Evolutionary conservation across 2,797 vertebrate genomes (phyloP).

Genomic region (Typhlichthys subterraneus): DNA sequence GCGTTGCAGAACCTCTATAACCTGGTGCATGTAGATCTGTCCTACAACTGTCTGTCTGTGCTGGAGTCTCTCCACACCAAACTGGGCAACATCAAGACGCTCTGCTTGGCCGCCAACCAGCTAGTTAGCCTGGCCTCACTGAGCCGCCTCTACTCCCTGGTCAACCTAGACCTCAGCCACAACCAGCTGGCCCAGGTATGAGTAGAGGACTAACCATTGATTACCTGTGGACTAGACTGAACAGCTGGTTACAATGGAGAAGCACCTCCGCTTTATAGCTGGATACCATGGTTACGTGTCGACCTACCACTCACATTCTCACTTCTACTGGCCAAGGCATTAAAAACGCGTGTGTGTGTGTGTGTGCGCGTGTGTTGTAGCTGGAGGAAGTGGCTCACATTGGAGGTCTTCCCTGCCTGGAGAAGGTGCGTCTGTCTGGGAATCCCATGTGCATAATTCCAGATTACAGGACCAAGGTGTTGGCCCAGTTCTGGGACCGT

Average conservation of each 20-base stretch:
- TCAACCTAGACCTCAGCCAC: slow-evolving; percentile 91
- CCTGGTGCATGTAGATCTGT: slow-evolving; percentile 95
- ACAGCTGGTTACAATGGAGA: neutral
- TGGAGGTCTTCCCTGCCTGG: slow-evolving; percentile 89
- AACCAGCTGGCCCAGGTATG: slow-evolving; percentile 90
- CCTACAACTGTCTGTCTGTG: slow-evolving; percentile 86
- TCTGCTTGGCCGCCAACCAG: slow-evolving; percentile 92
- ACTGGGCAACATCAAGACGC: slow-evolving; percentile 95
- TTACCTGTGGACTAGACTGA: neutral
- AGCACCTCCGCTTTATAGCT: no score
- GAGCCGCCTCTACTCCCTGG: slow-evolving; percentile 93
- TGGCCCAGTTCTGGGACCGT: slow-evolving; percentile 94
- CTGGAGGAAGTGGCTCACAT: slow-evolving; percentile 90
- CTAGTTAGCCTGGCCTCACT: slow-evolving; percentile 87
- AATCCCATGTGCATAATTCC: slow-evolving; percentile 95
- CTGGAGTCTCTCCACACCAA: slow-evolving; percentile 91
- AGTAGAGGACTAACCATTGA: neutral
- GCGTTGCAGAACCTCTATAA: slow-evolving; percentile 90
- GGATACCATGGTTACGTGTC: no score
- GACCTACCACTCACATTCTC: no score
- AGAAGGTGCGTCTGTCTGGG: slow-evolving; percentile 84
- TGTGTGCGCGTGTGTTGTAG: slow-evolving; percentile 61
- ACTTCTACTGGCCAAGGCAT: no score
- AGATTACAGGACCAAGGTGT: slow-evolving; percentile 95
- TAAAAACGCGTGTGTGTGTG: slow-evolving; percentile 1